phyloP scores from a whole-genome alignment of 1,140 invertebrate genomes.

The Zaprionus vittiger region DNA sequence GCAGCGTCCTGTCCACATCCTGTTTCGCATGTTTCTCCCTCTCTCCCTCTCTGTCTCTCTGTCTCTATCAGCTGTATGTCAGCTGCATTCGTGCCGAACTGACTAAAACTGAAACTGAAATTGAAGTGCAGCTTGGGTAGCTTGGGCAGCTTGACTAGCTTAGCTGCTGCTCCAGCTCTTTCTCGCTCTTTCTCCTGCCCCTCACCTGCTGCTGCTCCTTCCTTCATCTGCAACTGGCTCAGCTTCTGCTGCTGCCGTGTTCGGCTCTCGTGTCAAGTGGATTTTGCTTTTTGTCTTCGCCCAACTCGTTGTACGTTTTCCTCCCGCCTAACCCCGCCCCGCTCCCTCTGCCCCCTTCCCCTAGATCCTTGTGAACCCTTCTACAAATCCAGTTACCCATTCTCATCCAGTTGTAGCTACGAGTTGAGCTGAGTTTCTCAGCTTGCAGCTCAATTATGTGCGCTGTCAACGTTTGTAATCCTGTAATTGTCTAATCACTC shows the following conservation, averaged over 20 bases:
- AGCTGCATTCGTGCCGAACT: slow-evolving; percentile 69
- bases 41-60: too few species aligned
- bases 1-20: slow-evolving; percentile 43
- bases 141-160: slow-evolving; percentile 38
- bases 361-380: not conserved
- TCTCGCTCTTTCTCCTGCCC: not conserved
- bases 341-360: too few species aligned
- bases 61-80: slow-evolving; percentile 42
- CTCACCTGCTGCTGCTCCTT: not conserved
- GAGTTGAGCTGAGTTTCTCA: not conserved
- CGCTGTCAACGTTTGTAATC: slow-evolving; percentile 49
- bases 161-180: not conserved
- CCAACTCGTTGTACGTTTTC: not conserved
- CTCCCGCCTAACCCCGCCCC: not conserved
- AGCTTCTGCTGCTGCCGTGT: not conserved
- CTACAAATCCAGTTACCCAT: not conserved
- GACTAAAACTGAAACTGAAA: slow-evolving; percentile 70
- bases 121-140: slow-evolving; percentile 55
- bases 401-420: not conserved
- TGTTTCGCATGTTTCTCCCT: slow-evolving; percentile 28
- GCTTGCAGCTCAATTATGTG: slow-evolving; percentile 51
- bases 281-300: slow-evolving; percentile 2
- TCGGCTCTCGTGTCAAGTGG: slow-evolving; percentile 8
- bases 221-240: not conserved
- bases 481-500: slow-evolving; percentile 65